Evolutionary conservation across 2,113 vertebrate species (phyloP), one percentile per base, ranked within the genome.

Genomic region (Salvelinus sp.): DNA sequence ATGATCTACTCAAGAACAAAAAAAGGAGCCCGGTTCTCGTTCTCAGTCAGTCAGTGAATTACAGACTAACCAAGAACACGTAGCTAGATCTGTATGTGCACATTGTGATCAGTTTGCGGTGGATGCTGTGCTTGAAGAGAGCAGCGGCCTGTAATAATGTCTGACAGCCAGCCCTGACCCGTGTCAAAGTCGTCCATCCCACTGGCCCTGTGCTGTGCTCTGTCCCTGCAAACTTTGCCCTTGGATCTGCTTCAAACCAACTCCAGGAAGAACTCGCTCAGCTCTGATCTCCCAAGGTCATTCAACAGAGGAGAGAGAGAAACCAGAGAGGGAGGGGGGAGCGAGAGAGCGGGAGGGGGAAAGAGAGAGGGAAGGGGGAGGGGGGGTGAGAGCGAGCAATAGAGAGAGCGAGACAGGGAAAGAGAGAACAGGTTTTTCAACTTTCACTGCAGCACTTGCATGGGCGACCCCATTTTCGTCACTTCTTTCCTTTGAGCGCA

Each of bases 201-300:
- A 72, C 50, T 27, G 10, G 75, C 76, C 78, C 38, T 44, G 38
- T 44, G 38, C 38, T 44, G 38, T 44, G 9, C 38, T 44, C 38
- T 44, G 9, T 2, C 38, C 38, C 64, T 54, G 91, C 88, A 95
- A 97, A 96, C 95, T 97, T 95, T 95, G 95, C 93, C 95, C 96
- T 88, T 91, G 38, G 38, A 12, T 44, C 38, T 10, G 9, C 38
- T 88, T 90, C 79, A 66, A 84, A 84, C 85, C 76, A 92, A 94
- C 93, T 95, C 86, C 84, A 91, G 92, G 93, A 93, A 82, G 91
- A 90, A 84, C 87, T 90, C 27, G 30, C 64, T 66, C 90, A 89
- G 38, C 90, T 88, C 91, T 90, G 87, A 91, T 92, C 87, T 94
- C 91, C 95, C 97, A 99, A 99, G 97, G 97, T 98, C 96, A 98